A percentile compares a stretch with the other conserved stretches of the same genome.
phyloP scores from a whole-genome alignment of 1,140 invertebrate genomes.

The Delia radicum region DNA sequence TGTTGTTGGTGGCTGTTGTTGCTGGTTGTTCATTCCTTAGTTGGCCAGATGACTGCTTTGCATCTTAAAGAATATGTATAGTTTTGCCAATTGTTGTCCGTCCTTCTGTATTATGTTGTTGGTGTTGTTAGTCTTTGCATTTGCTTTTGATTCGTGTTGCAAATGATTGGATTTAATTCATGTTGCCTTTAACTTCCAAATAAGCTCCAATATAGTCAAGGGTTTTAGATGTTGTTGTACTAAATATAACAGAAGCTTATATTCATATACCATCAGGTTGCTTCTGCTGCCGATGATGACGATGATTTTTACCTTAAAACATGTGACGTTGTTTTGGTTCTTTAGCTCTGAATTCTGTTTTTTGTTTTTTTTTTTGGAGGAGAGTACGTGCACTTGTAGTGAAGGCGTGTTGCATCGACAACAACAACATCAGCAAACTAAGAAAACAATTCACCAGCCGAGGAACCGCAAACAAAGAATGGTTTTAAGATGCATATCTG shows the following conservation, averaged over 20 bases:
- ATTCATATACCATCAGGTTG: slow-evolving; percentile 17
- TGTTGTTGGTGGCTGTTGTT: background rate
- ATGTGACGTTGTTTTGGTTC: slow-evolving; percentile 13
- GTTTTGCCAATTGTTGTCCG: background rate
- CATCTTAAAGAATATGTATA: background rate
- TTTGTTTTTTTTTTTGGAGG: background rate
- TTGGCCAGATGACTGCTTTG: slow-evolving; percentile 22
- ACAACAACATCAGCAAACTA: background rate
- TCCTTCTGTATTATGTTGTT: background rate
- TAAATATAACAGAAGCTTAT: slow-evolving; percentile 14
- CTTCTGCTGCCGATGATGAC: background rate
- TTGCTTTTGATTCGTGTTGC: background rate
- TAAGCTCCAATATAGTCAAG: background rate
- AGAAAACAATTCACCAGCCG: background rate
- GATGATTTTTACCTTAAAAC: background rate
- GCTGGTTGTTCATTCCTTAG: background rate
- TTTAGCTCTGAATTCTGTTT: background rate
- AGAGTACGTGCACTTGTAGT: slow-evolving; percentile 16
- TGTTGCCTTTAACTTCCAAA: background rate
- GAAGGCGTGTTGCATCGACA: slow-evolving; percentile 15
- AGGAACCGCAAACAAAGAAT: slow-evolving; percentile 1
- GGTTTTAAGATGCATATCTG: slow-evolving; percentile 26
- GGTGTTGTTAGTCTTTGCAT: background rate
- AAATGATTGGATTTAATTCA: slow-evolving; percentile 5
- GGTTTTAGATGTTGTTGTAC: background rate